Conservation (phyloP, 2,797 vertebrate species). For the Xenopus petersii region DNA sequence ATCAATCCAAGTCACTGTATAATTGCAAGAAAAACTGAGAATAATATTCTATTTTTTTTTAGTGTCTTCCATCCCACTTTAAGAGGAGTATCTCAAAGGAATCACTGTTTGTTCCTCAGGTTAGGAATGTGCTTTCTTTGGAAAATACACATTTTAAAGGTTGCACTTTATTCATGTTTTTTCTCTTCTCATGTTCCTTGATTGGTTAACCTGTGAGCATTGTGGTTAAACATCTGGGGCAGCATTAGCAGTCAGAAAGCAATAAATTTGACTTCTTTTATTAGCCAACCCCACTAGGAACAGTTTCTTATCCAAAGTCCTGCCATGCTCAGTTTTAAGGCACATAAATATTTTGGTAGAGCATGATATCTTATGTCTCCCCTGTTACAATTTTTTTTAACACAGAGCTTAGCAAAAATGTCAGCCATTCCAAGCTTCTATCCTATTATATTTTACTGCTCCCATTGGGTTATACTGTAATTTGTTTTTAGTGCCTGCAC, state of each 20-base stretch:
- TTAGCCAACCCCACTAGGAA: constrained; percentile 52
- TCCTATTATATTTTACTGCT: constrained; percentile 41
- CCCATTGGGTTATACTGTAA: constrained; percentile 45
- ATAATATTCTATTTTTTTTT: constrained; percentile 2
- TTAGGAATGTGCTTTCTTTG: constrained; percentile 46
- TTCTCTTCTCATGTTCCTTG: constrained; percentile 50
- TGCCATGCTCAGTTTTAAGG: constrained; percentile 53
- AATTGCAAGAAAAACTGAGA: neutral
- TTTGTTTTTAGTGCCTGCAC: constrained; percentile 49
- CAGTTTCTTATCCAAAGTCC: constrained; percentile 57
- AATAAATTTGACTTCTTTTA: constrained; percentile 56
- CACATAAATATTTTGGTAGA: constrained; percentile 58
- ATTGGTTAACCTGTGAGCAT: constrained; percentile 53
- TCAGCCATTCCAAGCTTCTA: constrained; percentile 56
- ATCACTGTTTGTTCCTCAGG: constrained; percentile 49
- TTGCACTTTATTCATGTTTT: constrained; percentile 49
- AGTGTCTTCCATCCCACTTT: constrained; percentile 11
- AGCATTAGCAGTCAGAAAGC: constrained; percentile 49
- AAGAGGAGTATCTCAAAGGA: constrained; percentile 17
- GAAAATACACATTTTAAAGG: constrained; percentile 52
- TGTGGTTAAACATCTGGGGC: constrained; percentile 57
- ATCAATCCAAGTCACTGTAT: constrained; percentile 8
- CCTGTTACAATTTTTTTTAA: constrained; percentile 31
- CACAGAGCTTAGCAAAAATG: constrained; percentile 54
- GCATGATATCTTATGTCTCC: constrained; percentile 52